Base-by-base conservation (phyloP, 2,797 vertebrate genomes). In the Hemibagrus guttatus region DNA sequence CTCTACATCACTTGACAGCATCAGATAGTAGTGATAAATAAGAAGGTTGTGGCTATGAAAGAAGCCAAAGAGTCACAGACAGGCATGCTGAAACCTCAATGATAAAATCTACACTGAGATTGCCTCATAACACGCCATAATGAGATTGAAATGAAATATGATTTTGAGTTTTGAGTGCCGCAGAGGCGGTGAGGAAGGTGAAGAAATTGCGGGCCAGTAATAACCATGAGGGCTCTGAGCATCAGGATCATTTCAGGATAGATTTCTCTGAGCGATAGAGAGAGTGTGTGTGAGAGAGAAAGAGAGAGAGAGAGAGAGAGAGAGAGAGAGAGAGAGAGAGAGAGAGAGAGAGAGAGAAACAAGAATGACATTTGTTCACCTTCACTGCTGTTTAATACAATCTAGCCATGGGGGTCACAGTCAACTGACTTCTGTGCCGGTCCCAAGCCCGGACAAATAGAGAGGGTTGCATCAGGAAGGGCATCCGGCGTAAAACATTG, bases 171-270 rank as follows among this genome's bases (percentile, higher is more conserved):
- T 56, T 3, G 52, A 63, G 78, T 23, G 54, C 54, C 19, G 54
- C 17, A 6, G 76, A 79, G 75, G 12, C 28, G 23, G 58, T 42
- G 78, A 81, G 58, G 26, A 81, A 63, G 78, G 78, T 61, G 78
- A 81, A 61, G 78, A 46, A 81, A 81, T 42, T n/a, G 78, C 0
- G 58, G 78, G 78, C n/a, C 78, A n/a, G 78, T 81, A 81, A 81
- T 63, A 42, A 81, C 49, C 9, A 28, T n/a, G 78, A 61, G 42
- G 78, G 58, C 35, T 63, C 13, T 0, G 35, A 17, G 76, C 3
- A 14, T 61, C 12, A 7, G 78, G 35, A 17, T 81, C 14, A 61
- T 81, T 61, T 63, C 58, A 42, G 56, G 11, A 19, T 59, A 19
- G 28, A 46, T 72, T 46, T 46, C 49, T 78, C 23, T 1, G 16